Percentiles rank a stretch among this genome's conserved stretches.
phyloP scores from a whole-genome alignment of 2,113 vertebrate species.

The Nicator chloris region DNA sequence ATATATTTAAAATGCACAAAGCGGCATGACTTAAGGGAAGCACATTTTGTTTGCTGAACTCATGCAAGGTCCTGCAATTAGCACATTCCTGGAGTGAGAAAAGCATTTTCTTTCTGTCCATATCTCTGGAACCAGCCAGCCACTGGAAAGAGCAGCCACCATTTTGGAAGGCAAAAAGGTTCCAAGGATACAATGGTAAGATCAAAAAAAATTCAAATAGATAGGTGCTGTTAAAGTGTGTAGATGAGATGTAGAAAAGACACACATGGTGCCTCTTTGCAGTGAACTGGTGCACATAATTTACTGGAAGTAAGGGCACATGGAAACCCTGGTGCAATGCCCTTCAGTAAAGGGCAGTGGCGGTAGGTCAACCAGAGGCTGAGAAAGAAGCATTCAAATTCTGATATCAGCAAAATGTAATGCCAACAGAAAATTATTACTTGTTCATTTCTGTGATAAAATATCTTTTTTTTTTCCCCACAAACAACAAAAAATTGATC shows the following conservation, averaged over 20 bases:
- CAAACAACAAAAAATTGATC: neutral
- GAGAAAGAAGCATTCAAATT: neutral
- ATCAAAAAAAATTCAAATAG: neutral
- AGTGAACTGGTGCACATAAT: fast-evolving
- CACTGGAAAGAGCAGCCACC: neutral
- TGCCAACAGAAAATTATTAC: neutral
- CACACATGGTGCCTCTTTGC: fast-evolving
- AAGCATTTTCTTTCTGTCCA: neutral
- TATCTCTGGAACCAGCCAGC: neutral
- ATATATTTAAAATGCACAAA: neutral
- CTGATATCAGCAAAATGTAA: neutral
- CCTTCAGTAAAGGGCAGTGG: neutral
- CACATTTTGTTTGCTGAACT: neutral
- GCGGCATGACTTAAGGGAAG: neutral
- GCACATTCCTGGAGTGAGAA: neutral
- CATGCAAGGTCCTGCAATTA: neutral
- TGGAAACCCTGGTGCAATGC: neutral
- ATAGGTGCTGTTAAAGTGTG: neutral
- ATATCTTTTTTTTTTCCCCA: no score
- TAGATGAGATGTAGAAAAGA: neutral
- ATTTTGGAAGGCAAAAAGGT: neutral
- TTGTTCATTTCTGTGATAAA: neutral
- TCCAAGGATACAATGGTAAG: neutral
- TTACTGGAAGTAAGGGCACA: neutral
- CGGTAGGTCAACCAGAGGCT: neutral